Base-by-base conservation (phyloP, 2,888 invertebrate species). In the Odontothrips loti region DNA sequence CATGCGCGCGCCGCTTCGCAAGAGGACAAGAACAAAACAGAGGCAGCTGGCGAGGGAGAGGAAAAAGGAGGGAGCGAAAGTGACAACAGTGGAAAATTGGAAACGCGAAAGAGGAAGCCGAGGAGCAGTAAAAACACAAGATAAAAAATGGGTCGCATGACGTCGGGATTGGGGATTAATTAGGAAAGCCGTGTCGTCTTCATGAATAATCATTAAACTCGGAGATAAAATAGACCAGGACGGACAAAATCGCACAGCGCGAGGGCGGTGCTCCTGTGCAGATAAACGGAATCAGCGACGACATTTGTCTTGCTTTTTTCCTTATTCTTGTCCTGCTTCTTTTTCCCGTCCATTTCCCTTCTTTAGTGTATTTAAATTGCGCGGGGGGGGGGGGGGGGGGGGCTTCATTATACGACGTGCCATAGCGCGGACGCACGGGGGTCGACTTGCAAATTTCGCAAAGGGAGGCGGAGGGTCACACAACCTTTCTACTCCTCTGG, bases 111-210 rank as follows among this genome's bases (percentile, higher is more conserved):
- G n/a, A 58, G 51, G 58, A 58, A 43, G 34, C n/a, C n/a, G n/a
- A n/a, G n/a, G n/a, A n/a, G n/a, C n/a, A 43, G 34, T 6, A 43
- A 43, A 6, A 6, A 6, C 2, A 43, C 3, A 6, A 6, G 34
- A 43, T n/a, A 43, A 43, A 43, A 43, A 43, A 43, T 43, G 34
- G 34, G 34, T n/a, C 15, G 20, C 58, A n/a, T 58, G 58, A 58
- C 58, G 58, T 58, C n/a, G 58, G 68, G 68, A 75, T 75, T 75
- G 23, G 68, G 34, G 68, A 75, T 75, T 75, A 75, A 75, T 75
- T 75, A 75, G 68, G n/a, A 27, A 12, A 27, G 68, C 68, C 34
- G 34, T 43, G 34, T 43, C 34, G 34, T 75, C 27, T 75, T 75
- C 68, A 75, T 75, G 68, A 75, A 75, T 75, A 75, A 27, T 75